Evolutionary conservation across 1,140 invertebrate genomes (phyloP).

Genomic region (Apis cerana): DNA sequence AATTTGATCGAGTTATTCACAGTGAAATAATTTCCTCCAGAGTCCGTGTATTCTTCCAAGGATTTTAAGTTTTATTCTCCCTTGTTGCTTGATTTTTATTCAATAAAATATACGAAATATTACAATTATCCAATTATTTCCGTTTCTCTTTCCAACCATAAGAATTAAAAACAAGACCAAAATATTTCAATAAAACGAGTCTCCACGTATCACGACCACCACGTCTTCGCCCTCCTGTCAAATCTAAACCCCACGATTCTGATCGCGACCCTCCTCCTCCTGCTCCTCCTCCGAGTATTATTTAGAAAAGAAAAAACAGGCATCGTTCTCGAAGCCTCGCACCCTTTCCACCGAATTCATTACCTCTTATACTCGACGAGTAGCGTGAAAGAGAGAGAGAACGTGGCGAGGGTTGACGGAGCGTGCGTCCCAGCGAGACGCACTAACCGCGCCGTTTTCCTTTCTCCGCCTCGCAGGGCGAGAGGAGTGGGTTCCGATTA

Average conservation of each 20-base stretch:
- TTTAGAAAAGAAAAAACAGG: not conserved
- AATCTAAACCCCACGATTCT: not conserved
- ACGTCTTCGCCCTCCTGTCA: not conserved
- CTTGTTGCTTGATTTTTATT: no score
- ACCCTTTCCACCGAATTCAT: conserved; percentile 24
- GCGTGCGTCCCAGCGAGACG: conserved; percentile 1
- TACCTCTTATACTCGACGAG: conserved; percentile 23
- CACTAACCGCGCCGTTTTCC: conserved; percentile 31
- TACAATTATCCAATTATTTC: no score
- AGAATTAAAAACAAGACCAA: no score
- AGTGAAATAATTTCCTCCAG: not conserved
- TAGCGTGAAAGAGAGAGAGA: not conserved
- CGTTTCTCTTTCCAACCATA: no score
- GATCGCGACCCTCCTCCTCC: not conserved
- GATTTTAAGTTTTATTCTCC: no score
- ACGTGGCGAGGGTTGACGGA: not conserved
- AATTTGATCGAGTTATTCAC: not conserved
- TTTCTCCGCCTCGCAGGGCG: conserved; percentile 13
- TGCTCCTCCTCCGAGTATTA: no score
- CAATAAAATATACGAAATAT: no score
- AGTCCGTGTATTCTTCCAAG: no score
- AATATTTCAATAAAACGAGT: no score
- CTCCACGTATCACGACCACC: not conserved
- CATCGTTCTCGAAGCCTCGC: not conserved
- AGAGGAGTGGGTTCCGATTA: conserved; percentile 29